phyloP scores from a whole-genome alignment of 2,888 invertebrate genomes.

The Patella caerulea region DNA sequence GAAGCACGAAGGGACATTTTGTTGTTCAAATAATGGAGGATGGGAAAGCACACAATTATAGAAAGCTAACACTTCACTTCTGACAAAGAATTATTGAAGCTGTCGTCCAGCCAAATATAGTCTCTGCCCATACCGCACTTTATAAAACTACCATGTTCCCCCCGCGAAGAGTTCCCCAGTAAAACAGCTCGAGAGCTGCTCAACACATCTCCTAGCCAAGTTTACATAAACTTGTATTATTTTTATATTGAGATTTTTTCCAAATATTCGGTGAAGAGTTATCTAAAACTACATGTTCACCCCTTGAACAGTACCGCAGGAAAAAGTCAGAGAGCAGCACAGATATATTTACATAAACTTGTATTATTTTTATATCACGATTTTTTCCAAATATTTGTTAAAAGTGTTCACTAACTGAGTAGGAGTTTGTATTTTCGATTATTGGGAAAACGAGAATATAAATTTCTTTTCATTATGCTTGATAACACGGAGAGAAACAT shows the following conservation, averaged over 20 bases:
- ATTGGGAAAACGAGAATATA: no score
- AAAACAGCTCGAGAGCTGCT: not conserved
- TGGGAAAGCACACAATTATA: conserved; percentile 8
- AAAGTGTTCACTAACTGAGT: no score
- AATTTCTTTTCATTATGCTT: no score
- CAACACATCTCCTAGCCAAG: not conserved
- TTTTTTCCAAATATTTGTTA: no score
- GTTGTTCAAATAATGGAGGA: not conserved
- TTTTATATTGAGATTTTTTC: not conserved
- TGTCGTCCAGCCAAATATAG: not conserved
- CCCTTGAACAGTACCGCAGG: not conserved
- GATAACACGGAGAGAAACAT: no score
- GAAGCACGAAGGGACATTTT: no score
- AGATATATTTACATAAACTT: not conserved
- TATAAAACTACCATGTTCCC: not conserved
- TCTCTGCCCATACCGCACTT: no score
- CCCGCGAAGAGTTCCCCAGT: not conserved
- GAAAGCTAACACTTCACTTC: not conserved
- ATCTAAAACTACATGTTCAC: not conserved
- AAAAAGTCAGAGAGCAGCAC: not conserved
- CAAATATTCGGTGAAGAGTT: no score
- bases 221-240: not conserved
- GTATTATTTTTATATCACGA: not conserved
- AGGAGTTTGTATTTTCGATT: no score
- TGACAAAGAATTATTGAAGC: conserved; percentile 2